Conservation (phyloP, 1,140 invertebrate species). For the Belonocnema kinseyi region DNA sequence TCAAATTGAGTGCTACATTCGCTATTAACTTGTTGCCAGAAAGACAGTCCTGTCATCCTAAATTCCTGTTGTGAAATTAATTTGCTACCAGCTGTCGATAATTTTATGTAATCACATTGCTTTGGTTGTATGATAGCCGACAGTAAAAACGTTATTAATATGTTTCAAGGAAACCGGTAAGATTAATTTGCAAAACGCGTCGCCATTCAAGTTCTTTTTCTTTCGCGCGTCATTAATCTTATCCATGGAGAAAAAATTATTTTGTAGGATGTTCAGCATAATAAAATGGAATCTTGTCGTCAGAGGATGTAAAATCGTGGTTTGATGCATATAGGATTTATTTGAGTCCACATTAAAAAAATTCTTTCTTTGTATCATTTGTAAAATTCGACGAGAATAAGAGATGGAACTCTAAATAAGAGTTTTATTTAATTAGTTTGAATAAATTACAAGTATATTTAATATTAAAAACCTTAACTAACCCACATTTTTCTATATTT, state of each 20-base stretch:
- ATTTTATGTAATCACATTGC: constrained; percentile 43
- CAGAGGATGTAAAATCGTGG: constrained; percentile 58
- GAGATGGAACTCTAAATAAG: too few relatives aligned
- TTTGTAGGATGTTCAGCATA: constrained; percentile 67
- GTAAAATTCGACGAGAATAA: too few relatives aligned
- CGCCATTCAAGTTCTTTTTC: constrained; percentile 62
- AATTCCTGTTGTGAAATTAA: constrained; percentile 1
- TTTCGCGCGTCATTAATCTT: constrained; percentile 55
- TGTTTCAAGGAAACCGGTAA: constrained; percentile 68
- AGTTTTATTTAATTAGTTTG: too few relatives aligned
- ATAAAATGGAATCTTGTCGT: constrained; percentile 68
- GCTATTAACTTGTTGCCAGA: too few relatives aligned
- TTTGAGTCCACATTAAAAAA: not conserved
- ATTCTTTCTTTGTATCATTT: too few relatives aligned
- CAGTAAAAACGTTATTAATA: constrained; percentile 64
- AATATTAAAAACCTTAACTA: too few relatives aligned
- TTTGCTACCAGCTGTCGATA: constrained; percentile 25
- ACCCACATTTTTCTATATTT: too few relatives aligned
- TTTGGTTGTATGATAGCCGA: constrained; percentile 51
- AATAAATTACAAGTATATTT: too few relatives aligned
- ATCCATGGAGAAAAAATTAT: constrained; percentile 64
- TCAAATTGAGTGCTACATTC: too few relatives aligned
- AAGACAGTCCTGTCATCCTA: too few relatives aligned
- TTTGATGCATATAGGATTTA: constrained; percentile 62
- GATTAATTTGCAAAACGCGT: constrained; percentile 70